These are phyloP conservation scores for Platycheirus albimanus DNA, from an alignment of 2,888 invertebrate genomes.

Conservation along the genomic window DNA sequence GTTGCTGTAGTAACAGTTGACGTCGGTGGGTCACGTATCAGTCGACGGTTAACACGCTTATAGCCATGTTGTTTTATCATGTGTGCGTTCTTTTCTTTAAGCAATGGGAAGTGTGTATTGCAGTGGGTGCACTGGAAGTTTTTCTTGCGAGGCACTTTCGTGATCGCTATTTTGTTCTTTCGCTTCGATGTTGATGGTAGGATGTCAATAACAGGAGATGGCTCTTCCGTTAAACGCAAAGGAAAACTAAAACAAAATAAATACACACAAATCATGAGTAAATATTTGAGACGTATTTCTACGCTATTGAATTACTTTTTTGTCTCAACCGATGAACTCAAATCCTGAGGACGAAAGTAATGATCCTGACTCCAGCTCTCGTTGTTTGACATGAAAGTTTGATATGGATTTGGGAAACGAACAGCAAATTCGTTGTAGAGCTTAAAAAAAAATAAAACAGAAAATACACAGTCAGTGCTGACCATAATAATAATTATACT, in stretches of 20 bases:
- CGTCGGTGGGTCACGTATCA: conserved; percentile 78
- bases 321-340: conserved; percentile 77
- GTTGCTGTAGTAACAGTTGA: conserved; percentile 74
- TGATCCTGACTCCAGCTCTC: conserved; percentile 81
- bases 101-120: conserved; percentile 79
- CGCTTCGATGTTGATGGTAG: conserved; percentile 76
- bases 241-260: conserved; percentile 71
- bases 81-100: conserved; percentile 82
- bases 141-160: conserved; percentile 77
- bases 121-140: conserved; percentile 82
- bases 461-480: neutral
- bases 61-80: conserved; percentile 81
- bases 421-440: conserved; percentile 81
- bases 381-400: conserved; percentile 74
- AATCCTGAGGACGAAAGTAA: conserved; percentile 80
- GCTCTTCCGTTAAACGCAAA: conserved; percentile 76
- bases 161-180: conserved; percentile 34
- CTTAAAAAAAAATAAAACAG: conserved; percentile 67
- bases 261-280: no score
- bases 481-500: neutral
- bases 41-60: conserved; percentile 80
- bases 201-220: conserved; percentile 73
- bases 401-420: conserved; percentile 78
- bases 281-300: no score
- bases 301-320: conserved; percentile 76